A percentile compares a stretch with the other conserved stretches of the same genome.
Conservation (phyloP, 2,113 vertebrate genomes). For the Pachypanchax playfairii region DNA sequence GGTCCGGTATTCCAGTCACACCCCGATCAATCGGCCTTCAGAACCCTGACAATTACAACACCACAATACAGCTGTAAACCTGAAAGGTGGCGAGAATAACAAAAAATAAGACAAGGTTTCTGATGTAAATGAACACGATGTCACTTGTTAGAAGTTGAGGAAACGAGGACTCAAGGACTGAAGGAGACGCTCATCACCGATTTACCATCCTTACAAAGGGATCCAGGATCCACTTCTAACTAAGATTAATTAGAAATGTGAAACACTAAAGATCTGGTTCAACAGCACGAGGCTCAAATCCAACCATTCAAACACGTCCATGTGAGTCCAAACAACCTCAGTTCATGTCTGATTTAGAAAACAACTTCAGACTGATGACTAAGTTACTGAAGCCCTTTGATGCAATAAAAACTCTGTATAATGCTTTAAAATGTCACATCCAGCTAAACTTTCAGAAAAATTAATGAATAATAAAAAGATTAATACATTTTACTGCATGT, state of each 20-base stretch:
- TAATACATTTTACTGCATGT: no score
- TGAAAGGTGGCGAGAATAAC: slow-evolving; percentile 13
- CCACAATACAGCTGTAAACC: slow-evolving; percentile 30
- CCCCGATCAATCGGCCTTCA: slow-evolving; percentile 53
- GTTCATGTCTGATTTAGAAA: no score
- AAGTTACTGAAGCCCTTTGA: no score
- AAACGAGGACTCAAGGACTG: slow-evolving; percentile 22
- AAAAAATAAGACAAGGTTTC: slow-evolving; percentile 19
- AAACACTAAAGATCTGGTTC: slow-evolving; percentile 43
- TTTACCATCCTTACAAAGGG: slow-evolving; percentile 30
- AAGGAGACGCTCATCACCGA: slow-evolving; percentile 29
- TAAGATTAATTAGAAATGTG: slow-evolving; percentile 38
- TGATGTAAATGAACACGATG: slow-evolving; percentile 17
- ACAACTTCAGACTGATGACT: no score
- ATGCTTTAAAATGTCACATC: no score
- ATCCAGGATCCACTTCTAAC: slow-evolving; percentile 40
- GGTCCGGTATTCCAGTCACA: slow-evolving; percentile 62
- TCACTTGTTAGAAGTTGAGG: slow-evolving; percentile 20
- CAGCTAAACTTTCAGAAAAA: no score
- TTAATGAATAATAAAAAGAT: no score
- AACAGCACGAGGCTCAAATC: no score
- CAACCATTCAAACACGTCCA: no score
- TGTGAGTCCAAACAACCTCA: no score
- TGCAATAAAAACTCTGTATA: no score
- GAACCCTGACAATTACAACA: slow-evolving; percentile 47